These are phyloP conservation scores for Stegana nigrithorax DNA, from an alignment of 2,888 invertebrate genomes.

Conservation along the genomic window DNA sequence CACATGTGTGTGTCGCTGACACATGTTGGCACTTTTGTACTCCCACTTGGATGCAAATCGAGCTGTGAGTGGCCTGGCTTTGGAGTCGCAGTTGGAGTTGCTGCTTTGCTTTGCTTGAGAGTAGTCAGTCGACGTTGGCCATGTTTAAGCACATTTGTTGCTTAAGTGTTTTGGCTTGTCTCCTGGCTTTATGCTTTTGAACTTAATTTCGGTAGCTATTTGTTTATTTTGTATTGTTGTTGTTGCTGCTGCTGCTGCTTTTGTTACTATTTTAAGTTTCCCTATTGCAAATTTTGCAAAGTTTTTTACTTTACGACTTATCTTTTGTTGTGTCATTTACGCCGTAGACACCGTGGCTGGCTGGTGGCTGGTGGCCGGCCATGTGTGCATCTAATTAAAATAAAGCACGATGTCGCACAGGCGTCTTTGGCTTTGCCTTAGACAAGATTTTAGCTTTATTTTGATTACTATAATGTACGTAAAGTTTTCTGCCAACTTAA, in stretches of 20 bases:
- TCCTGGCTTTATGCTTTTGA: background rate
- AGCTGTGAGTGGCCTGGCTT: background rate
- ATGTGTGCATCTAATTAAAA: conserved; percentile 5
- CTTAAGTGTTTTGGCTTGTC: conserved; percentile 5
- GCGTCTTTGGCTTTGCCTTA: too few species aligned
- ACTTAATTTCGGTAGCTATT: background rate
- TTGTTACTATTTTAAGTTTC: conserved; percentile 22
- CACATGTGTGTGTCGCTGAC: background rate
- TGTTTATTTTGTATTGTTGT: conserved; percentile 39
- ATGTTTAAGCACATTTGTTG: conserved; percentile 13
- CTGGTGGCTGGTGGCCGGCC: background rate
- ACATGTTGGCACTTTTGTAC: background rate
- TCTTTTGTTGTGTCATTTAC: background rate
- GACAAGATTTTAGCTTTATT: too few species aligned
- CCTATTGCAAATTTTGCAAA: conserved; percentile 11
- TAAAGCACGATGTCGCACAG: too few species aligned
- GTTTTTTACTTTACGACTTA: conserved; percentile 4
- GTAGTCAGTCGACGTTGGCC: too few species aligned
- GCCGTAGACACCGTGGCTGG: background rate
- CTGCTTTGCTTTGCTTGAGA: too few species aligned
- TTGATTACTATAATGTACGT: too few species aligned
- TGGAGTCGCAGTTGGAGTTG: too few species aligned
- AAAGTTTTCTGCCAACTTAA: too few species aligned
- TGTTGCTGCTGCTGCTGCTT: conserved; percentile 24
- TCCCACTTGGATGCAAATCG: background rate